These are phyloP conservation scores for Agrotis clavis DNA, from an alignment of 2,888 invertebrate genomes.

Conservation along the genomic window DNA sequence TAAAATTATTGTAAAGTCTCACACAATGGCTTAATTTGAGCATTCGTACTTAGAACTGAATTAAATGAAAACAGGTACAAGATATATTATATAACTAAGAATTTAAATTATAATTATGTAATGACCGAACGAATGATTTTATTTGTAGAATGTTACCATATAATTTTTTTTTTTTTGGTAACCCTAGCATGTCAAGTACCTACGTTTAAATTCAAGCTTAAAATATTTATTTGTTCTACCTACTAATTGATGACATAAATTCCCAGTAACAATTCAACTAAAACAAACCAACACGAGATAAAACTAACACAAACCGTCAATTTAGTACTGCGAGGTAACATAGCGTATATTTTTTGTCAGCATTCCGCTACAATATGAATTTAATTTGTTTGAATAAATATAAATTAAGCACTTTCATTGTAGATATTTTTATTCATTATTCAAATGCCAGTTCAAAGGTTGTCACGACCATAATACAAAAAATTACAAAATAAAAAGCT, in stretches of 20 bases:
- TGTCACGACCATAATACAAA: slow-evolving; percentile 19
- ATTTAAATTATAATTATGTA: no score
- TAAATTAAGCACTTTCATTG: slow-evolving; percentile 22
- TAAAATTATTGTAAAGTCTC: no score
- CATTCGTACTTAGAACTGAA: no score
- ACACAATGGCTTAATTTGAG: no score
- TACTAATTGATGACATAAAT: slow-evolving; percentile 42
- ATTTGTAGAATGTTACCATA: no score
- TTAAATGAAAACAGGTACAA: no score
- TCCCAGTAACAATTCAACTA: slow-evolving; percentile 26
- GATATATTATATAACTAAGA: no score
- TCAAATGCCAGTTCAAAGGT: slow-evolving; percentile 13
- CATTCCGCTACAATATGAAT: slow-evolving; percentile 17
- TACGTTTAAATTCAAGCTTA: slow-evolving; percentile 4
- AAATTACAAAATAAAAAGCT: slow-evolving; percentile 9
- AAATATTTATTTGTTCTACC: slow-evolving; percentile 18
- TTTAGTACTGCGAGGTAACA: slow-evolving; percentile 21
- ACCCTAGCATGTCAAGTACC: not conserved
- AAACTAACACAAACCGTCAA: slow-evolving; percentile 34
- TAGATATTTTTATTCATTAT: not conserved
- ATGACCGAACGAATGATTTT: no score
- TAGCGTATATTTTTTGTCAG: slow-evolving; percentile 28
- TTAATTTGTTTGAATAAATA: slow-evolving; percentile 22
- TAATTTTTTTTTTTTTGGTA: not conserved
- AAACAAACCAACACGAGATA: slow-evolving; percentile 25